Percentiles rank a stretch among this genome's conserved stretches.
Conservation (phyloP, 1,140 invertebrate species). For the Temnothorax curvispinosus region DNA sequence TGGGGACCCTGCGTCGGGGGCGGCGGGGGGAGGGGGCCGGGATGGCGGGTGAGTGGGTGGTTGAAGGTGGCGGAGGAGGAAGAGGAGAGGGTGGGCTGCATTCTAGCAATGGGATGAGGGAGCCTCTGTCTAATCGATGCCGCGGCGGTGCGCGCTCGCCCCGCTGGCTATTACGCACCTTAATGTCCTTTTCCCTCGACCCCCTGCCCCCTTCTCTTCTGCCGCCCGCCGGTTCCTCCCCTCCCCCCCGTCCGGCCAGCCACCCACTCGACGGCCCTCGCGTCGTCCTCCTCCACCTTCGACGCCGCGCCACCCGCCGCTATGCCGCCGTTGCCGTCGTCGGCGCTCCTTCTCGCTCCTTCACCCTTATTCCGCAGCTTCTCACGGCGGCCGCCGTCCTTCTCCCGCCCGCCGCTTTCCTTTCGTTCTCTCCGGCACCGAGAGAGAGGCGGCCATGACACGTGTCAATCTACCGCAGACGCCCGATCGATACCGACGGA, state of each 20-base stretch:
- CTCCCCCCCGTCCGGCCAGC: slow-evolving; percentile 57
- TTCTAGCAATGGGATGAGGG: slow-evolving; percentile 80
- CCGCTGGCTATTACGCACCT: slow-evolving; percentile 86
- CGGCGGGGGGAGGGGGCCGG: slow-evolving; percentile 69
- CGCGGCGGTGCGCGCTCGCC: slow-evolving; percentile 85
- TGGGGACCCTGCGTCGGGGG: slow-evolving; percentile 76
- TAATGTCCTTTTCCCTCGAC: slow-evolving; percentile 83
- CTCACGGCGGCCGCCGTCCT: slow-evolving; percentile 61
- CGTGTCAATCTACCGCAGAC: slow-evolving; percentile 86
- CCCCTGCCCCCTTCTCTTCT: slow-evolving; percentile 58
- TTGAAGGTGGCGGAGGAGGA: slow-evolving; percentile 54
- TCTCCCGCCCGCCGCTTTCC: slow-evolving; percentile 57
- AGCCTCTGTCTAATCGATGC: slow-evolving; percentile 85
- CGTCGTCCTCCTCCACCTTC: slow-evolving; percentile 76
- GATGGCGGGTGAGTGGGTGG: slow-evolving; percentile 69
- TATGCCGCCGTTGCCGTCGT: slow-evolving; percentile 60
- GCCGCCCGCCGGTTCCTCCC: slow-evolving; percentile 46
- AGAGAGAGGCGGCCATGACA: slow-evolving; percentile 84
- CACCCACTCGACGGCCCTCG: slow-evolving; percentile 63
- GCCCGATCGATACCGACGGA: slow-evolving; percentile 85
- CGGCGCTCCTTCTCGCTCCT: slow-evolving; percentile 67
- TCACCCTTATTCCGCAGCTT: slow-evolving; percentile 58
- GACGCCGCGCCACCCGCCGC: slow-evolving; percentile 66
- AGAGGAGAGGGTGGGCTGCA: slow-evolving; percentile 72
- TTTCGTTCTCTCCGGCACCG: slow-evolving; percentile 69